Conservation (phyloP, 2,888 invertebrate genomes). For the Cephonodes hylas region DNA sequence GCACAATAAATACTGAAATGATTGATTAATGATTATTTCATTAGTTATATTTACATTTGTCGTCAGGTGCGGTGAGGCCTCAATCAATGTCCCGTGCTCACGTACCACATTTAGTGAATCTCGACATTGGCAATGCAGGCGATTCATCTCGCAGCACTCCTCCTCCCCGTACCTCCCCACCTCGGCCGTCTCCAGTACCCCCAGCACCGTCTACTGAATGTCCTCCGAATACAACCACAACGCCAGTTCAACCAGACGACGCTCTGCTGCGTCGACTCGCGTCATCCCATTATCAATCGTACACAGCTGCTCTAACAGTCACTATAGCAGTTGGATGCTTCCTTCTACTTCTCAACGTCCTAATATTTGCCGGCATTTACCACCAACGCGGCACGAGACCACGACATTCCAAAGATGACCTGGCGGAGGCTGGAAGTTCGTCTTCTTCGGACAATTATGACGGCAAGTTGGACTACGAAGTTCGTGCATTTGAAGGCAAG, state of each 20-base stretch:
- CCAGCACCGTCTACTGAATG: conserved; percentile 86
- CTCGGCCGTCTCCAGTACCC: conserved; percentile 61
- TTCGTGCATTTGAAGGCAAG: conserved; percentile 77
- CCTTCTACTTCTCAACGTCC: conserved; percentile 88
- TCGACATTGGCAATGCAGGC: conserved; percentile 51
- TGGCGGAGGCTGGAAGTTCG: conserved; percentile 87
- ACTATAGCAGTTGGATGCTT: conserved; percentile 94
- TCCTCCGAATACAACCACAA: conserved; percentile 82
- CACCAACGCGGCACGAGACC: conserved; percentile 89
- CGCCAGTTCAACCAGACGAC: conserved; percentile 80
- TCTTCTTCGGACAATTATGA: conserved; percentile 84
- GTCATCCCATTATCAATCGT: conserved; percentile 92
- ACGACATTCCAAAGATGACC: conserved; percentile 88
- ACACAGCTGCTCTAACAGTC: conserved; percentile 93
- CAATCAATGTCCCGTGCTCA: conserved; percentile 86
- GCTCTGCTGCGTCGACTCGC: conserved; percentile 88
- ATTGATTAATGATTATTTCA: background rate
- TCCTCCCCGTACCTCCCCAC: conserved; percentile 71
- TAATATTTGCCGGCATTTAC: conserved; percentile 94
- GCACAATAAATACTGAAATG: background rate
- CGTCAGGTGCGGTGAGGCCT: conserved; percentile 86
- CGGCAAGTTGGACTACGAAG: conserved; percentile 78
- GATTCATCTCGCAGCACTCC: conserved; percentile 55
- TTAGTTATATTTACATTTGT: background rate
- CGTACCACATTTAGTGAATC: conserved; percentile 78